These are phyloP conservation scores for Ciconia maguari DNA, from an alignment of 2,113 vertebrate species.

Conservation along the genomic window DNA sequence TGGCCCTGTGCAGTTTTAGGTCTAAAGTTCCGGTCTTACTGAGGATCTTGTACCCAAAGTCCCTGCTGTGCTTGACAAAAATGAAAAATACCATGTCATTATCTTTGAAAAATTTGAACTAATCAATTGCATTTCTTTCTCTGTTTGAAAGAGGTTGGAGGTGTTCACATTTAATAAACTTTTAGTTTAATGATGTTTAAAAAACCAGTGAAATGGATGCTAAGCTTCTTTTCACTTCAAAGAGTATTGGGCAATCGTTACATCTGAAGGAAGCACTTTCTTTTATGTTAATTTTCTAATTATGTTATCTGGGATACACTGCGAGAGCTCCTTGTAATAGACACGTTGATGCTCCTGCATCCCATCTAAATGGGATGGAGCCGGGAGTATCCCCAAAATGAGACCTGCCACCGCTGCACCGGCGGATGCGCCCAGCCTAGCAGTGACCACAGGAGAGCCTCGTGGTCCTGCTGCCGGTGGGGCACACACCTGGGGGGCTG, in stretches of 20 bases:
- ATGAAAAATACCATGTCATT: background rate
- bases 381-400: background rate
- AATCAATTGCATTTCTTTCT: background rate
- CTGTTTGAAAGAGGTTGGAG: background rate
- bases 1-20: background rate
- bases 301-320: background rate
- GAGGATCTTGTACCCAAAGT: background rate
- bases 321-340: background rate
- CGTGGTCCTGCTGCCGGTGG: background rate
- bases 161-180: conserved; percentile 22
- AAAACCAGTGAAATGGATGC: background rate
- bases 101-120: background rate
- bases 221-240: conserved; percentile 44
- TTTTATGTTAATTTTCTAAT: conserved; percentile 64
- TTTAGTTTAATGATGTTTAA: conserved; percentile 54
- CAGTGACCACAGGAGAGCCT: background rate
- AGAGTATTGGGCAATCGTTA: conserved; percentile 19
- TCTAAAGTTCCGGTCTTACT: fast-evolving
- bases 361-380: background rate
- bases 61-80: background rate
- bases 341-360: background rate
- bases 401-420: background rate
- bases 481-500: no score
- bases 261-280: conserved; percentile 43
- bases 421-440: background rate